phyloP scores from a whole-genome alignment of 2,113 vertebrate genomes.

The Neotoma lepida region DNA sequence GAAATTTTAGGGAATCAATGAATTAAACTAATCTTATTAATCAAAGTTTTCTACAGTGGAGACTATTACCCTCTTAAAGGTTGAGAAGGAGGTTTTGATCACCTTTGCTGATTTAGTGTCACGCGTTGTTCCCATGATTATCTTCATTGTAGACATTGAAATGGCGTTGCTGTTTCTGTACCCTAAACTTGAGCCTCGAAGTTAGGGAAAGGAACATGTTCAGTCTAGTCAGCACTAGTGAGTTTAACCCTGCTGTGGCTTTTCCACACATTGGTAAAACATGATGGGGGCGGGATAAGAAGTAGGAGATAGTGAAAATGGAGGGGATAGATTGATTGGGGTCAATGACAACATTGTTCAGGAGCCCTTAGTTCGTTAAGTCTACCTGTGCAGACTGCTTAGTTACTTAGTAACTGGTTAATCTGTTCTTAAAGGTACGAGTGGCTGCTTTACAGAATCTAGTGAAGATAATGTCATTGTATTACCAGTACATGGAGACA shows the following conservation, averaged over 20 bases:
- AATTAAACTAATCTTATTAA: background rate
- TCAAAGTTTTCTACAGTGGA: background rate
- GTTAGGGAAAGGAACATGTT: background rate
- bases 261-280: background rate
- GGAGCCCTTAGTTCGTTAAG: background rate
- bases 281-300: background rate
- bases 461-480: constrained; percentile 99
- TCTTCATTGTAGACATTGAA: constrained; percentile 15
- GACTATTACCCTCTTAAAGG: background rate
- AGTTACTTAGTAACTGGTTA: background rate
- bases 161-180: background rate
- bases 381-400: background rate
- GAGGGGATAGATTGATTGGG: background rate
- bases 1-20: background rate
- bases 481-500: constrained; percentile 99
- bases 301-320: background rate
- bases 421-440: constrained; percentile 87
- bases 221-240: background rate
- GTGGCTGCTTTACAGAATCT: constrained; percentile 98
- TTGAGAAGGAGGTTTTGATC: background rate
- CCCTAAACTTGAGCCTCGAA: background rate
- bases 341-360: background rate
- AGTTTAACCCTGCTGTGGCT: background rate
- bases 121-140: background rate
- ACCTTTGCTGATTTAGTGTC: background rate